These are phyloP conservation scores for Parascotia fuliginaria DNA, from an alignment of 2,888 invertebrate species.

Conservation along the genomic window DNA sequence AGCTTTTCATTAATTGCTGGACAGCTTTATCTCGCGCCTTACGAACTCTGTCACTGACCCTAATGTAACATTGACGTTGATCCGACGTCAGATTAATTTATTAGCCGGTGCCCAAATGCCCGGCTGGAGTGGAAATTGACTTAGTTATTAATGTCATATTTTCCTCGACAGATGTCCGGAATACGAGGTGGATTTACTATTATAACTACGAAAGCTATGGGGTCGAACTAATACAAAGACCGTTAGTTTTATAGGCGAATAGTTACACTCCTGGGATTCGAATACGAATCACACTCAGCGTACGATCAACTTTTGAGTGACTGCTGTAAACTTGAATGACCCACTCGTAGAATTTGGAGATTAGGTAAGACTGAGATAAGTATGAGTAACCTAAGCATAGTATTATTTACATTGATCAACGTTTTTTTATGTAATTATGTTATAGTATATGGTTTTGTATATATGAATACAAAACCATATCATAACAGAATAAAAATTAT, in stretches of 20 bases:
- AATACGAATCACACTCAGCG: not conserved
- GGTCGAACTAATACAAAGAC: constrained; percentile 28
- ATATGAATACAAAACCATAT: too few relatives aligned
- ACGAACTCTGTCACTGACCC: constrained; percentile 62
- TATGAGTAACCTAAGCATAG: not conserved
- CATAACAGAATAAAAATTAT: too few relatives aligned
- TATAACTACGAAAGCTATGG: constrained; percentile 46
- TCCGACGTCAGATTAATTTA: constrained; percentile 79
- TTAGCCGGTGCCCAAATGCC: constrained; percentile 58
- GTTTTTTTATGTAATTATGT: too few relatives aligned
- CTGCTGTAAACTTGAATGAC: not conserved
- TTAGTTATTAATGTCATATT: constrained; percentile 73
- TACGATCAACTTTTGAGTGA: not conserved
- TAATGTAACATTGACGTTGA: constrained; percentile 71
- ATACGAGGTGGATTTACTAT: constrained; percentile 49
- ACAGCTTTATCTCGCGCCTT: constrained; percentile 63
- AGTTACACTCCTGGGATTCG: not conserved
- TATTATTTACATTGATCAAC: too few relatives aligned
- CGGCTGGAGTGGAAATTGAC: constrained; percentile 64
- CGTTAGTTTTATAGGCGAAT: constrained; percentile 2
- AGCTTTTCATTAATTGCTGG: constrained; percentile 79
- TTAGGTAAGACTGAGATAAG: not conserved
- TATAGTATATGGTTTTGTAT: too few relatives aligned
- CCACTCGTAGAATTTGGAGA: not conserved
- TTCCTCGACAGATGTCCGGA: constrained; percentile 60